Conservation (phyloP, 1,140 invertebrate species). For the Camponotus pennsylvanicus region DNA sequence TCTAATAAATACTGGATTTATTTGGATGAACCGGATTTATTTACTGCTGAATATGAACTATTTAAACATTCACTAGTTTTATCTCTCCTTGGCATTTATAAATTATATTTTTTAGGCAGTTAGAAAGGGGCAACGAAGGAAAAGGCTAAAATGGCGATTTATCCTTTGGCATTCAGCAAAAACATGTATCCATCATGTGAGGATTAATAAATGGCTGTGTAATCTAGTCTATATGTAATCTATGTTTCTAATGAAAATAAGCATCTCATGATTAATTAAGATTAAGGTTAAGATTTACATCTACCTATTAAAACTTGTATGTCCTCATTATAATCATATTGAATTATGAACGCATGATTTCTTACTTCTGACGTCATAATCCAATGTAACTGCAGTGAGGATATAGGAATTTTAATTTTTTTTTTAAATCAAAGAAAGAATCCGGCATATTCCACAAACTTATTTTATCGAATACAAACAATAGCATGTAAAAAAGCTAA, state of each 20-base stretch:
- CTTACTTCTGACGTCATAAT: too few species aligned
- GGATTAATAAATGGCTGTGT: slow-evolving; percentile 4
- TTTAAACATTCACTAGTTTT: not conserved
- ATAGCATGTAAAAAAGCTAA: slow-evolving; percentile 3
- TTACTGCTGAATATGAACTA: not conserved
- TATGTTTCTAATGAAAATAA: not conserved
- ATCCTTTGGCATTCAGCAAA: not conserved
- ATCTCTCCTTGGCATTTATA: not conserved
- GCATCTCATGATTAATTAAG: not conserved
- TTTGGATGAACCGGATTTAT: not conserved
- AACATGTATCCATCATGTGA: not conserved
- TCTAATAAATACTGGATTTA: not conserved
- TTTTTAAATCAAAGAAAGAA: not conserved
- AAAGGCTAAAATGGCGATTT: not conserved
- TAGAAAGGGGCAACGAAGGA: not conserved
- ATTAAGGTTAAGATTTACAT: not conserved
- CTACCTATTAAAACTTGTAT: too few species aligned
- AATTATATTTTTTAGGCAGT: not conserved
- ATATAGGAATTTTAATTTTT: too few species aligned
- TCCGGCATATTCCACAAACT: not conserved
- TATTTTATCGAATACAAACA: not conserved
- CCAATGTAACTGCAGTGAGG: too few species aligned
- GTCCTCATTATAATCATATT: too few species aligned
- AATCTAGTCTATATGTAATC: not conserved
- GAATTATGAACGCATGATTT: too few species aligned